A percentile compares a stretch with the other conserved stretches of the same genome.
Conservation (phyloP, 2,888 invertebrate genomes). For the Lissocephala sabroskyi region DNA sequence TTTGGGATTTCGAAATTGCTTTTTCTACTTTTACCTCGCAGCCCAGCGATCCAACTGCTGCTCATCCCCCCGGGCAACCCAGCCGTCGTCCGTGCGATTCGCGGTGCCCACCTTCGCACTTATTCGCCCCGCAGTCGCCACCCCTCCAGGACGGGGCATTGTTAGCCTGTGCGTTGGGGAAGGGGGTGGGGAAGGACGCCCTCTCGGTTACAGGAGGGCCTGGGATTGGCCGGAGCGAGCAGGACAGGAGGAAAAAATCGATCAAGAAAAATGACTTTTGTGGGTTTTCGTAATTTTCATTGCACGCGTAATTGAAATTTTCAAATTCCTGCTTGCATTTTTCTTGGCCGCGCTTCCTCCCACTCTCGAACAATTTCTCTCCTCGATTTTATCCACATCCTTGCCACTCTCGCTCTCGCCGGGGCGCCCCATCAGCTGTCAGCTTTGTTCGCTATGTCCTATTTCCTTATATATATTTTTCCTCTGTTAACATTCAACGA, state of each 20-base stretch:
- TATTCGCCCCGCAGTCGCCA: slow-evolving; percentile 19
- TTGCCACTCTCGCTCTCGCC: neutral
- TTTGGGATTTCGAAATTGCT: slow-evolving; percentile 66
- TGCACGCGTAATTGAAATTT: slow-evolving; percentile 68
- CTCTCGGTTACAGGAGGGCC: too few species aligned
- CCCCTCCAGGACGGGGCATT: slow-evolving; percentile 20
- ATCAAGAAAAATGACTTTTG: slow-evolving; percentile 67
- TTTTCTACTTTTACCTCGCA: slow-evolving; percentile 54
- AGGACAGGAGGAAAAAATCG: slow-evolving; percentile 53
- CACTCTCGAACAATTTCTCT: slow-evolving; percentile 1
- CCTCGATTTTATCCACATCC: neutral
- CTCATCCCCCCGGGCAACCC: neutral
- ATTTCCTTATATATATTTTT: too few species aligned
- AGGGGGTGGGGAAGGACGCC: too few species aligned
- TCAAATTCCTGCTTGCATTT: slow-evolving; percentile 65
- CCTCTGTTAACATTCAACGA: slow-evolving; percentile 40
- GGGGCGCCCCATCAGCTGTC: neutral
- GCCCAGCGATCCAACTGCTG: slow-evolving; percentile 32
- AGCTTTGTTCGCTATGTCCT: slow-evolving; percentile 11
- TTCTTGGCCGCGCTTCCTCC: slow-evolving; percentile 12
- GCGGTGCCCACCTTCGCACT: neutral
- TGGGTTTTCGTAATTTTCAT: slow-evolving; percentile 67
- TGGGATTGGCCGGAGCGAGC: too few species aligned
- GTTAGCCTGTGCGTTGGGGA: too few species aligned
- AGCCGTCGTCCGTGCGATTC: neutral